phyloP scores from a whole-genome alignment of 2,797 vertebrate species.

The Alectoris magna region DNA sequence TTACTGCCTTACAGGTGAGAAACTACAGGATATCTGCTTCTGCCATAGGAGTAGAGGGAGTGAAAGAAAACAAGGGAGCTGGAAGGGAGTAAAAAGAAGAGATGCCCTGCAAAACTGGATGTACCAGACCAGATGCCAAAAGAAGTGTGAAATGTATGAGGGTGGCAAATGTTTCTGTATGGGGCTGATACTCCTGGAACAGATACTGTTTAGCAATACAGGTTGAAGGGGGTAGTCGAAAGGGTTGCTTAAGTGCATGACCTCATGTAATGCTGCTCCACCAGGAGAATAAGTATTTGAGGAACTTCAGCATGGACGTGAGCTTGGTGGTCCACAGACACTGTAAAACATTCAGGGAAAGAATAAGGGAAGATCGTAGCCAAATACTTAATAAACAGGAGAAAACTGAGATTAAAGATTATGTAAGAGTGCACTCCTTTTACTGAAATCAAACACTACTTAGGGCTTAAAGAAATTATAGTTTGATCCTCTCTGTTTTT shows the following conservation, averaged over 20 bases:
- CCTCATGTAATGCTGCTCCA: background rate
- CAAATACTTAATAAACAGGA: background rate
- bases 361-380: background rate
- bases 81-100: background rate
- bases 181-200: background rate
- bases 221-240: background rate
- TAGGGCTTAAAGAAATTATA: background rate
- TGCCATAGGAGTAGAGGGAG: background rate
- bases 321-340: background rate
- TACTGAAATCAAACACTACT: background rate
- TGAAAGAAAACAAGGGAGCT: background rate
- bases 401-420: background rate
- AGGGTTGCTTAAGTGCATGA: background rate
- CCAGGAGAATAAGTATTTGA: background rate
- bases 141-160: background rate
- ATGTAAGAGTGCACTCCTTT: background rate
- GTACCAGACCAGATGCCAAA: background rate
- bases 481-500: background rate
- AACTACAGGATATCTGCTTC: background rate
- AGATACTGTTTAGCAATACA: rapidly evolving
- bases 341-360: background rate
- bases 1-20: background rate
- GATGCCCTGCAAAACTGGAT: background rate
- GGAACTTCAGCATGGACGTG: background rate
- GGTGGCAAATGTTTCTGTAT: background rate